Base-by-base conservation (phyloP, 1,140 invertebrate genomes). In the Homarus americanus region DNA sequence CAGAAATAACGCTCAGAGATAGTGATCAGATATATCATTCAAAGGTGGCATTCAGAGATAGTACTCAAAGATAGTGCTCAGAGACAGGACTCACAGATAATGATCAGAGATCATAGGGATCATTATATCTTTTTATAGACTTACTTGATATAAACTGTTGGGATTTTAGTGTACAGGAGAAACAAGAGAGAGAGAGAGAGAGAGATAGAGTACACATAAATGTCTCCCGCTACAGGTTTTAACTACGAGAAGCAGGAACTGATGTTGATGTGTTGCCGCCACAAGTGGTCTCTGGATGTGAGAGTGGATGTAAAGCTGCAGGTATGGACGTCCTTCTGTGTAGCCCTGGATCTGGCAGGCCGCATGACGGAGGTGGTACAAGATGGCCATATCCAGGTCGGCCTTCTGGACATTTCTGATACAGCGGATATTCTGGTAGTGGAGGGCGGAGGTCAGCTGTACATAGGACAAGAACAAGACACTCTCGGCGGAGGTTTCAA, bases 381-480 rank as follows among this genome's bases (percentile, higher is more conserved):
- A 44, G 87, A 90, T 40, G 87, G 87, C 38, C 44, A 17, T 4
- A 49, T 90, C 32, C 17, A 58, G 53, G 69, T 28, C 20, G 80
- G 17, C n/a, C 32, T 28, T 49, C 40, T 80, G 7, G 86, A 40
- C 9, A 36, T 36, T 0, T 38, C 32, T 75, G 24, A 7, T 3
- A 41, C 24, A 0, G 20, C 38, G 17, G 28, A 32, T 15, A 69
- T 49, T 15, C 17, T 7, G n/a, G 4, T 17, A 9, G 79, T 84
- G 28, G 41, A 20, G 4, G 80, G 88, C n/a, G 88, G 82, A 0
- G 88, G 88, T 7, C 10, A 32, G 49, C 79, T 90, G 12, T 83
- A 63, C 69, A 76, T 90, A 15, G 88, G 88, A 1, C 88, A 90
- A 28, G 82, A 90, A 28, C 88, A 90, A 69, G 82, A 84, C 72